Evolutionary conservation across 2,113 vertebrate species (phyloP).

Genomic region (Pipa parva): DNA sequence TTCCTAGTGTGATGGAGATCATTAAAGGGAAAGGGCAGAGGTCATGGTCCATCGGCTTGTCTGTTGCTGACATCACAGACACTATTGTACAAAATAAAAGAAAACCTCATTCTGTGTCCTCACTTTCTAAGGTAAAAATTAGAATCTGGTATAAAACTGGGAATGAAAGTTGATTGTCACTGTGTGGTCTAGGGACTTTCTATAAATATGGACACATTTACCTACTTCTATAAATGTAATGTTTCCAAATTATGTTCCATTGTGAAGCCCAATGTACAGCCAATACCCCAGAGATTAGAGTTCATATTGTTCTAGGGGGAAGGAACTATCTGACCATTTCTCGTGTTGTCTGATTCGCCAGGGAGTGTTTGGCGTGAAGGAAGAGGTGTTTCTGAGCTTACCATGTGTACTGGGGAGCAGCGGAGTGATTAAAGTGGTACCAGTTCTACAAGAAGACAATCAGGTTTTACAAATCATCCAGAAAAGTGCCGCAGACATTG

Average conservation of each 20-base stretch:
- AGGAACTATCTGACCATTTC: background rate
- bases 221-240: background rate
- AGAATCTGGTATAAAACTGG: background rate
- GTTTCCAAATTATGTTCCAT: too few relatives aligned
- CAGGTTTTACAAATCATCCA: slow-evolving; percentile 66
- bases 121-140: slow-evolving; percentile 80
- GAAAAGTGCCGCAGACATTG: slow-evolving; percentile 69
- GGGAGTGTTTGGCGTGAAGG: slow-evolving; percentile 60
- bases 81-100: slow-evolving; percentile 77
- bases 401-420: slow-evolving; percentile 76
- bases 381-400: slow-evolving; percentile 88
- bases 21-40: slow-evolving; percentile 81
- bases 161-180: background rate
- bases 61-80: slow-evolving; percentile 84
- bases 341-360: background rate
- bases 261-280: background rate
- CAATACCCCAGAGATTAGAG: background rate
- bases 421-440: slow-evolving; percentile 71
- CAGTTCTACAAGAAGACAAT: slow-evolving; percentile 61
- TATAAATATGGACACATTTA: background rate
- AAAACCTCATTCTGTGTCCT: slow-evolving; percentile 83
- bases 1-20: slow-evolving; percentile 78
- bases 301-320: background rate
- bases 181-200: background rate
- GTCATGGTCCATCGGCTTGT: slow-evolving; percentile 90